Percentiles rank a stretch among this genome's conserved stretches.
Evolutionary conservation across 2,113 vertebrate species (phyloP).

Genomic region (Hippolais icterina): DNA sequence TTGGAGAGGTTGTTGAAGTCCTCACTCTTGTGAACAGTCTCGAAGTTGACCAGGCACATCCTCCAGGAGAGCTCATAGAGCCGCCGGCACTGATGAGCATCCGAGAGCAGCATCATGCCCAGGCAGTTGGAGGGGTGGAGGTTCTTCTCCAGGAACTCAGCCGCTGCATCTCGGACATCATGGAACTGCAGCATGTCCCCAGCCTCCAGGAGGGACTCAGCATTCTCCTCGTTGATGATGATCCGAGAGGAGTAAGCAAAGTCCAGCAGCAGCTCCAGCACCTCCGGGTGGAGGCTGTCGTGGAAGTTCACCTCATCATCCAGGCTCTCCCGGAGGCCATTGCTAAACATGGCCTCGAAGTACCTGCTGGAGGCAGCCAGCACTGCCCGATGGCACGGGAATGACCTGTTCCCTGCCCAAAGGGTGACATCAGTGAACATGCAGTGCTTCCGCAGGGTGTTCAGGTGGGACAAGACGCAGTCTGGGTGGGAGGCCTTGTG

Average conservation of each 20-base stretch:
- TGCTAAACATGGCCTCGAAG: constrained; percentile 97
- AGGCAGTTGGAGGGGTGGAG: constrained; percentile 91
- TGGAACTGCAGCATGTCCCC: constrained; percentile 96
- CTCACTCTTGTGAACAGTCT: constrained; percentile 84
- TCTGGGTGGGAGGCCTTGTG: constrained; percentile 94
- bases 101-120: constrained; percentile 92
- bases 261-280: constrained; percentile 92
- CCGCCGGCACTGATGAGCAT: constrained; percentile 91
- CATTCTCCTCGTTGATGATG: constrained; percentile 92
- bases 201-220: constrained; percentile 90
- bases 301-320: constrained; percentile 90
- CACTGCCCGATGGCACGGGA: constrained; percentile 91
- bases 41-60: constrained; percentile 93
- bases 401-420: constrained; percentile 88
- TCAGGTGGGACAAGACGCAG: constrained; percentile 89
- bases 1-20: constrained; percentile 90
- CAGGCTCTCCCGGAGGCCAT: constrained; percentile 89
- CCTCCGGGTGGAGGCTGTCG: constrained; percentile 91
- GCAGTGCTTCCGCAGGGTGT: constrained; percentile 88
- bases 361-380: constrained; percentile 93
- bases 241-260: constrained; percentile 93
- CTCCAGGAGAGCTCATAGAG: constrained; percentile 90
- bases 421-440: constrained; percentile 95
- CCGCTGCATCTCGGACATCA: constrained; percentile 88
- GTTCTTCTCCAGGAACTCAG: constrained; percentile 92